Conservation (phyloP, 64 coral and sea anemone genomes). For the Dendrophyllia cribrosa region DNA sequence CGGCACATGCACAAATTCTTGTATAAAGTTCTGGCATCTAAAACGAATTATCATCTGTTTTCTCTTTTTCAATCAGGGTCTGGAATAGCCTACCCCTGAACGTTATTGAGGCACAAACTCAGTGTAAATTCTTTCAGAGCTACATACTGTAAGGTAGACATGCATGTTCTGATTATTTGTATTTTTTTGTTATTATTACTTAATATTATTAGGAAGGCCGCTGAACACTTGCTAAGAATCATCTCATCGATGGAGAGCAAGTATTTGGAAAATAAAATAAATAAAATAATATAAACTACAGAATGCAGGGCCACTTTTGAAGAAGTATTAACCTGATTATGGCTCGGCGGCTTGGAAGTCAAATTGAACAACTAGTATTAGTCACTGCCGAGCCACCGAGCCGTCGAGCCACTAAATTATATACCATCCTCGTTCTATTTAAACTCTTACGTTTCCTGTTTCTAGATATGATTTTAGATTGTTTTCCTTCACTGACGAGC, state of each 20-base stretch:
- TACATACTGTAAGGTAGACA: background rate
- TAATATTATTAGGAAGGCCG: background rate
- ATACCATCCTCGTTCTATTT: no score
- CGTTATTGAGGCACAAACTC: constrained; percentile 27
- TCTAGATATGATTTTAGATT: no score
- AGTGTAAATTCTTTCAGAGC: background rate
- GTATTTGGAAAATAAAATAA: constrained; percentile 12
- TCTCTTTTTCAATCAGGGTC: constrained; percentile 36
- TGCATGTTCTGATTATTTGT: constrained; percentile 1
- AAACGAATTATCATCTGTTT: background rate
- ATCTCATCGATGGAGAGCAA: background rate
- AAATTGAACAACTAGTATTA: no score
- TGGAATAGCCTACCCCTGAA: constrained; percentile 31
- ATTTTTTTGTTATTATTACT: constrained; percentile 21
- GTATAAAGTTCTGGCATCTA: constrained; percentile 6
- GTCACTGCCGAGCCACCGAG: no score
- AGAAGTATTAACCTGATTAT: no score
- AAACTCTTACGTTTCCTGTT: no score
- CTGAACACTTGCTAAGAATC: background rate
- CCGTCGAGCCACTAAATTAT: no score
- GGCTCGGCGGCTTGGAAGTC: no score
- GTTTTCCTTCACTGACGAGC: no score
- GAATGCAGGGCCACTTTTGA: no score
- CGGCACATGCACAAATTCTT: constrained; percentile 12
- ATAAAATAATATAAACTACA: no score